Evolutionary conservation across 2,113 vertebrate genomes (phyloP), one percentile per base, ranked within the genome.

Genomic region (Pygoscelis adeliae): DNA sequence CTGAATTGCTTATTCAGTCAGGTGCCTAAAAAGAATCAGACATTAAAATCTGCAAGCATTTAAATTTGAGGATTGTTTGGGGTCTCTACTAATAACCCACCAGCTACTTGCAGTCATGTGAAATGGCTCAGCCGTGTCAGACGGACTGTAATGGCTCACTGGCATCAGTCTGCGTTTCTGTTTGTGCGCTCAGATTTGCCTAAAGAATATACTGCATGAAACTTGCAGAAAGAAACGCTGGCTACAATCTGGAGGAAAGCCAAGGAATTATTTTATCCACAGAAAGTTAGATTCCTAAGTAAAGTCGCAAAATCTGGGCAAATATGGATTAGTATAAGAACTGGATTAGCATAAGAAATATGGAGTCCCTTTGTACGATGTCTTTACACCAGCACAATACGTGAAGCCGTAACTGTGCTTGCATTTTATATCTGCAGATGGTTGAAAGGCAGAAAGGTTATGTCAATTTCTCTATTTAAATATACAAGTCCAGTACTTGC

Each of bases 401-500:
- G 69, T 82, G 92, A 97, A 96, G 91, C 91, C 81, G 22, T 73
- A 73, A 82, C 78, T 91, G 73, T 91, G 70, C 40, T 87, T 61
- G 21, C 56, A 36, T 59, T 94, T 94, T 52, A 26, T 74, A 56
- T 67, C 71, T 83, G 61, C 77, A 89, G 36, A 52, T 62, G 22
- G 58, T 21, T 87, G 66, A 96, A 86, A 91, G 70, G 53, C 83
- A 92, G 85, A 94, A 90, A 97, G 87, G 83, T 96, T 96, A 89
- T 89, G 73, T 91, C 80, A 89, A 82, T 95, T 83, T 65, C 59
- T 95, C 27, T 87, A 49, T 92, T 96, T 95, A 76, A 36, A 86
- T 9, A 52, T 25, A 22, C 6, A 87, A 72, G 32, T 69, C 81
- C 72, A 52, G 21, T 89, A 79, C 52, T 93, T 84, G 71, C 21